Base-by-base conservation (phyloP, 2,888 invertebrate species). In the Epistrophe grossulariae region DNA sequence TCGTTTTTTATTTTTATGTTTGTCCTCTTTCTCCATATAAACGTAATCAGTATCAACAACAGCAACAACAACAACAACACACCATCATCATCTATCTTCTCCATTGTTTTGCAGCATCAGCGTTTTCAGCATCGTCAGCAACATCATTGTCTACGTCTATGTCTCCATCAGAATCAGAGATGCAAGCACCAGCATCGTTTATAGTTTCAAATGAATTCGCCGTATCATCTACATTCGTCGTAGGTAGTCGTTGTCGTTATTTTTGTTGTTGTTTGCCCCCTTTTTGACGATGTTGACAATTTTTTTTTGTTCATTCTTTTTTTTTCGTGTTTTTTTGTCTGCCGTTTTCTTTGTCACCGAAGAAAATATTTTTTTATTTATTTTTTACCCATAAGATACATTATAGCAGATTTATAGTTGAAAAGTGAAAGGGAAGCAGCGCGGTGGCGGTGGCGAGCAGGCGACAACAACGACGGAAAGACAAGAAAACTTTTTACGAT, bases 61-160 rank as follows among this genome's bases (percentile, higher is more conserved):
- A n/a, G n/a, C n/a, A 57, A 52, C 73, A 70, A 38, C 70, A 48
- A 24, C 45, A 68, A 17, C 31, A 48, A 35, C 45, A 68, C 62
- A 57, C 1, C n/a, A 45, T 28, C 78, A 59, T 31, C 82, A 77
- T 76, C 64, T 57, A 66, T 66, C 70, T 38, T 57, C 43, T 52
- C 38, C 62, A 64, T 66, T 76, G 66, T 77, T 50, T 70, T 24
- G 35, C 52, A 70, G 64, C 64, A 71, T 77, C 64, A 48, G 81
- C 57, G n/a, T 45, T 40, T 62, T 76, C 31, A 55, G 77, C 77
- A 64, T 76, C 81, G 77, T 71, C 83, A 84, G 64, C 74, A 79
- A 15, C 52, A 83, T 78, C 62, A 84, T 79, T 84, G 84, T 79
- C 84, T 74, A 28, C 62, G 74, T 68, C 79, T 74, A 71, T 79